Evolutionary conservation across 2,888 invertebrate genomes (phyloP), one percentile per base, ranked within the genome.

Genomic region (Mesorhabditis sp.): DNA sequence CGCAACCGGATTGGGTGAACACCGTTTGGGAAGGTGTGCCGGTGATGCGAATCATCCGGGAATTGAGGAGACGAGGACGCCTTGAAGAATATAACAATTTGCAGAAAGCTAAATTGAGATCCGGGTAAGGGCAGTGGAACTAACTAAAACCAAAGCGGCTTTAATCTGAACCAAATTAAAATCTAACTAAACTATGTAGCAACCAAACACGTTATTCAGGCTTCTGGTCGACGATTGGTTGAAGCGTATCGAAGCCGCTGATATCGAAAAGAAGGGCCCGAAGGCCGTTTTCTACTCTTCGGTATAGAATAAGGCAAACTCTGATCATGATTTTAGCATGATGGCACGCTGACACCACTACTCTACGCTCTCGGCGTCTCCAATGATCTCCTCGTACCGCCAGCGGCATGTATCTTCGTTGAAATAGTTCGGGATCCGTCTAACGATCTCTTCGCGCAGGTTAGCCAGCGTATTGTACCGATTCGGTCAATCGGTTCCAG

Each of bases 311-410:
- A 13, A 6, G n/a, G 28, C 5, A 63, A 65, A 41, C 10, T 2
- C 5, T 5, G 42, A 67, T 58, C 43, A 10, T 13, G 5, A 10
- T 66, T 45, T 45, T 69, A 78, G 78, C 78, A 78, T 67, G 78
- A 78, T 58, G 76, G 78, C 41, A 78, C 78, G 4, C 45, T 78
- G 0, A 72, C 72, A 0, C 70, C 74, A 5, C 69, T 77, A 4
- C 69, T 72, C 43, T 75, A 75, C 28, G 71, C 72, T 3, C 61
- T 78, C 42, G 76, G 76, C 42, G 72, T 78, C 5, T 71, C 71
- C 43, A 74, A 78, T 70, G 65, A 76, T 67, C 74, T 71, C n/a
- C 71, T 78, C 43, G 70, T 77, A 7, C 78, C 78, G 3, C 77
- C 76, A 45, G 70, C 74, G 1, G 76, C 76, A 44, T 67, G 73